Evolutionary conservation across 2,797 vertebrate genomes (phyloP), one percentile per base, ranked within the genome.

Genomic region (Tragelaphus eurycerus): DNA sequence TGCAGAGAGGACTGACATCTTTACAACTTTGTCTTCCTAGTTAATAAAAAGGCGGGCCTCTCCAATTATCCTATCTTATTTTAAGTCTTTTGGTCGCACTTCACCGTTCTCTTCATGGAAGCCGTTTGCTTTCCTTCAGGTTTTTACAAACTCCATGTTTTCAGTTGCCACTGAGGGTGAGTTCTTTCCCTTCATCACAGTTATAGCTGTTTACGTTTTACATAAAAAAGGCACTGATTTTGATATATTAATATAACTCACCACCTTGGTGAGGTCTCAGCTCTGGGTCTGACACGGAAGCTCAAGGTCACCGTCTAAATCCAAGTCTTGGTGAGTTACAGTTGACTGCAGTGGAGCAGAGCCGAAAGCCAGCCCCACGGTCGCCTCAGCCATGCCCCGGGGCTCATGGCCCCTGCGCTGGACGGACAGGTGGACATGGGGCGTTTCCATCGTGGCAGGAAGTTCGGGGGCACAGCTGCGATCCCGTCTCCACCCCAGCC

Each of bases 1-100:
- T 81, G 89, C 57, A 48, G 86, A 81, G 48, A 91, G 78, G 89
- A 93, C 11, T 82, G 93, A 81, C 89, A 29, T 91, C 86, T 90
- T 95, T 43, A 86, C 54, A 50, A 67, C 55, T 43, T 34, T 7
- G 85, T 67, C 94, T 96, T 71, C 34, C 59, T 48, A 3, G 64
- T 57, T 43, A 82, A 74, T 29, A 25, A 38, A 86, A 48, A 97
- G 31, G 43, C 16, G 31, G 11, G 54, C 10, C 48, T 92, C 54
- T 52, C 46, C 55, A 82, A 9, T 85, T 67, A 55, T n/a, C 81
- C 6, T 74, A 6, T 78, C 79, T 79, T 78, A 59, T 86, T 71
- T 31, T 83, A 6, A 23, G 55, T 50, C 86, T 86, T n/a, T 76
- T n/a, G 34, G 54, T 7, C 0, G 1, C 60, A 34, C 50, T 62